phyloP scores from a whole-genome alignment of 2,797 vertebrate species.

The Anisognathus igniventris region DNA sequence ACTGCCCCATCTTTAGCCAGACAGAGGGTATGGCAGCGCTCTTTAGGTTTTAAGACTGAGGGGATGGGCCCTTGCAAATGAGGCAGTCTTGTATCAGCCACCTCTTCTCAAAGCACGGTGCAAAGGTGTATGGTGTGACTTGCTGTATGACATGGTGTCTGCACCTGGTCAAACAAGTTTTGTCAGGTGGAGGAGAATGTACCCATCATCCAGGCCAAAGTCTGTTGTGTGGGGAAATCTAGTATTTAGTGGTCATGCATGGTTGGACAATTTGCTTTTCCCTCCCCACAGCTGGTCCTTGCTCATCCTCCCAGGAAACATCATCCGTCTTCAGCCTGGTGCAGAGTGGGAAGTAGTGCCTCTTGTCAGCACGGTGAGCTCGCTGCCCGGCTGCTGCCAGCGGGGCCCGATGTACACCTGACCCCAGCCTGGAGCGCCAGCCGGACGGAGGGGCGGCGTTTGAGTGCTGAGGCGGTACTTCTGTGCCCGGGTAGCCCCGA shows the following conservation, averaged over 20 bases:
- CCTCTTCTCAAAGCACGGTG: neutral
- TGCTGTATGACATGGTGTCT: neutral
- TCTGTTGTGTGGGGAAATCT: neutral
- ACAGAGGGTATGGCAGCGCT: too few relatives aligned
- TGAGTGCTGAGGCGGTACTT: accelerated
- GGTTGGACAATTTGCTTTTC: neutral
- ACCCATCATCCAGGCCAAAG: neutral
- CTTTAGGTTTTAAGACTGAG: neutral
- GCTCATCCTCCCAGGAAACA: neutral
- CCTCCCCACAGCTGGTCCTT: accelerated
- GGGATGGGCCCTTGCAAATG: accelerated
- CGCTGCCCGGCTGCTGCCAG: neutral
- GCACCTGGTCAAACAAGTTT: neutral
- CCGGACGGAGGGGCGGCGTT: accelerated
- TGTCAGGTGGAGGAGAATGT: too few relatives aligned
- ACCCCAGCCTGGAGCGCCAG: accelerated
- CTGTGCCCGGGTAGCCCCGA: accelerated
- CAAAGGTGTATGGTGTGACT: accelerated
- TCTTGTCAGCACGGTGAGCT: neutral
- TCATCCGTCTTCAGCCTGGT: accelerated
- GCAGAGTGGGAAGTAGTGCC: too few relatives aligned
- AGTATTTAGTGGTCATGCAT: neutral
- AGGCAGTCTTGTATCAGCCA: neutral
- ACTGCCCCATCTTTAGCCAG: too few relatives aligned
- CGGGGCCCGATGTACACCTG: accelerated